Conservation (phyloP, 2,113 vertebrate species). For the Echinops telfairi region DNA sequence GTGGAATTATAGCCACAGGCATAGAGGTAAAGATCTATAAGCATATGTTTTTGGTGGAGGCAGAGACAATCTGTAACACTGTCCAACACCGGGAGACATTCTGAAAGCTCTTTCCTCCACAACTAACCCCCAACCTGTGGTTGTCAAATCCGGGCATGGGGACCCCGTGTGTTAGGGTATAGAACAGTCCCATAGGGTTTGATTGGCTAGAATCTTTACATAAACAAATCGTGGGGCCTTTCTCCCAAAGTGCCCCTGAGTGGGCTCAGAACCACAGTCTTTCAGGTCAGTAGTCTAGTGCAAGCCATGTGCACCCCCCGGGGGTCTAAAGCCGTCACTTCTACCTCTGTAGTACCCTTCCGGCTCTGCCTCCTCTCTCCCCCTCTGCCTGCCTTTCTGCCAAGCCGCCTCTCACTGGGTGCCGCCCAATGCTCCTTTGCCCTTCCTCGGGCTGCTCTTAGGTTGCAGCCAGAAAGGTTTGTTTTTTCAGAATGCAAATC, state of each 20-base stretch:
- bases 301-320: not conserved
- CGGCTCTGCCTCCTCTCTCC: not conserved
- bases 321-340: no score
- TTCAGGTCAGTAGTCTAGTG: not conserved
- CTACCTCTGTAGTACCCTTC: not conserved
- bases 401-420: not conserved
- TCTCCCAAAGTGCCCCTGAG: not conserved
- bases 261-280: not conserved
- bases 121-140: not conserved
- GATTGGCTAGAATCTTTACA: not conserved
- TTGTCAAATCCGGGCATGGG: not conserved
- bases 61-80: no score
- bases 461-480: not conserved
- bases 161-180: not conserved
- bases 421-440: not conserved
- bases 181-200: not conserved
- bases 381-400: not conserved
- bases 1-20: no score
- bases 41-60: no score
- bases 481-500: conserved; percentile 8
- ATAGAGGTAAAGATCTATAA: no score
- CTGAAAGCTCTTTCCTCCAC: not conserved
- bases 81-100: not conserved
- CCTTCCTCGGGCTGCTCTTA: not conserved
- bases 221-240: not conserved